Evolutionary conservation across 2,888 invertebrate species (phyloP).

Genomic region (Chrysolina oricalcia): DNA sequence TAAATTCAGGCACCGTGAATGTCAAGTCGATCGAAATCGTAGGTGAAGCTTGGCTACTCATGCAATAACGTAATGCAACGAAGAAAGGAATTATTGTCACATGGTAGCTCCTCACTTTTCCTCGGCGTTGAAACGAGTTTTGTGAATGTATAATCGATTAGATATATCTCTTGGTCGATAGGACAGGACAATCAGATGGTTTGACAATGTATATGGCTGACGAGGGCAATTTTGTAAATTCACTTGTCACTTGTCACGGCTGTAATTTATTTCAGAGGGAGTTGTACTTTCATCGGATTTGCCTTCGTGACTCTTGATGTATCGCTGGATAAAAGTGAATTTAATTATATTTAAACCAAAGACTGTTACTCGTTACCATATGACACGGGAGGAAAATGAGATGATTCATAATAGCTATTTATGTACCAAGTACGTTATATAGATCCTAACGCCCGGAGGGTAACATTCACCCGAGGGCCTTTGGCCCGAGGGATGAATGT

Average conservation of each 20-base stretch:
- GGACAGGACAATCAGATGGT: slow-evolving; percentile 20
- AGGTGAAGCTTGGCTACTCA: slow-evolving; percentile 19
- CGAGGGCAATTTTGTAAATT: not conserved
- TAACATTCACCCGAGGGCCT: too few relatives aligned
- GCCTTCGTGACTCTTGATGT: not conserved
- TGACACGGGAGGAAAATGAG: not conserved
- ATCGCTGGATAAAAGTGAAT: not conserved
- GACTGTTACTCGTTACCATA: not conserved
- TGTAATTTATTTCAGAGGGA: slow-evolving; percentile 2
- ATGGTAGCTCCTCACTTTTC: slow-evolving; percentile 21
- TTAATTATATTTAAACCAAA: not conserved
- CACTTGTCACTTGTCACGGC: not conserved
- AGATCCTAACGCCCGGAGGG: too few relatives aligned
- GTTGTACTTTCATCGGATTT: not conserved
- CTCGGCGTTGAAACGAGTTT: slow-evolving; percentile 30
- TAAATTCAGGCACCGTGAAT: slow-evolving; percentile 9
- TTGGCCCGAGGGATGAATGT: too few relatives aligned
- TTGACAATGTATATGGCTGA: slow-evolving; percentile 9
- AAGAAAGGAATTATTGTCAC: slow-evolving; percentile 17
- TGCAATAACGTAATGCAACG: slow-evolving; percentile 4
- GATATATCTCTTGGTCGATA: slow-evolving; percentile 29
- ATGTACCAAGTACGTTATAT: too few relatives aligned
- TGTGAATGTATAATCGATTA: slow-evolving; percentile 39
- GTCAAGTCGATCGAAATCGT: slow-evolving; percentile 10
- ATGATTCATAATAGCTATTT: too few relatives aligned